Conservation (phyloP, 2,113 vertebrate genomes). For the Cnemophilus loriae region DNA sequence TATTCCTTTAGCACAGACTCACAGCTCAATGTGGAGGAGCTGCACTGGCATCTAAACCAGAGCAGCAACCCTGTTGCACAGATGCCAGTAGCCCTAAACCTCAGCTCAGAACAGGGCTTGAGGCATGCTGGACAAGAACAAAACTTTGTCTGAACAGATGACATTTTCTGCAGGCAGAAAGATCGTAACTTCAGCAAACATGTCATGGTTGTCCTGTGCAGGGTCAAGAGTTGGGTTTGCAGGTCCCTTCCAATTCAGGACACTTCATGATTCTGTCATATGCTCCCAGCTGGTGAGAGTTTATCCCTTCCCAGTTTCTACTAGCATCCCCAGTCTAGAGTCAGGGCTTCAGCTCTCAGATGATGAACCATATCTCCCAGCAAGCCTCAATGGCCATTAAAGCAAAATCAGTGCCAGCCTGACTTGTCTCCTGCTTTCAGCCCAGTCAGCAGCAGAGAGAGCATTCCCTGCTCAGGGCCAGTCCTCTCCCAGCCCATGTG, state of each 20-base stretch:
- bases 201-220: background rate
- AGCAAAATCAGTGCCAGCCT: background rate
- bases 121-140: background rate
- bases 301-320: background rate
- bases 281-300: background rate
- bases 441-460: background rate
- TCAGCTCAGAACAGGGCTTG: background rate
- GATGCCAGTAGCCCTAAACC: background rate
- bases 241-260: background rate
- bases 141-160: background rate
- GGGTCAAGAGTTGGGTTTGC: background rate
- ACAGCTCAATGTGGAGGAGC: rapidly evolving
- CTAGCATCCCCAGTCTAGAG: background rate
- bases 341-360: background rate
- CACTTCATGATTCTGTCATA: background rate
- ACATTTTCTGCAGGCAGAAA: background rate
- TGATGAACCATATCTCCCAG: background rate
- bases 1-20: background rate
- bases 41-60: background rate
- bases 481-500: background rate
- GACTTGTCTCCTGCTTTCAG: background rate
- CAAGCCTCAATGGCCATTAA: background rate
- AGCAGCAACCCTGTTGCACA: background rate
- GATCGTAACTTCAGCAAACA: background rate
- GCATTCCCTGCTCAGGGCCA: background rate